Evolutionary conservation across 1,140 invertebrate species (phyloP).

Genomic region (Drosophila sturtevanti): DNA sequence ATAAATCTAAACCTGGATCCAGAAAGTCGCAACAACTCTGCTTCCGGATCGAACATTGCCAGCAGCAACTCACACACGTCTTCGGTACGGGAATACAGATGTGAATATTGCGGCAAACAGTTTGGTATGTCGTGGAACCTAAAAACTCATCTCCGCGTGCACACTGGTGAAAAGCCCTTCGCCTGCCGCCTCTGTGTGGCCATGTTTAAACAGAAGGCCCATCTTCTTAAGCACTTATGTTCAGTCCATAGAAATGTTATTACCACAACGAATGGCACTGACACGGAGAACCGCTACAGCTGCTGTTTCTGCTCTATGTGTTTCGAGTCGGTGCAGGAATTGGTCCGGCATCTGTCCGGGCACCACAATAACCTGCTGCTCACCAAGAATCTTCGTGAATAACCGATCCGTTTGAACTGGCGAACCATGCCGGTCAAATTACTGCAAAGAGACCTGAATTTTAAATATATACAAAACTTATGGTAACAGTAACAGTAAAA

Average conservation of each 20-base stretch:
- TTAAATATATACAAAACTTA: constrained; percentile 68
- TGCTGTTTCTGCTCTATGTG: constrained; percentile 93
- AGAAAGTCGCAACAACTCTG: constrained; percentile 48
- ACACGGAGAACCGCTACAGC: constrained; percentile 89
- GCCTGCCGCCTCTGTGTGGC: constrained; percentile 93
- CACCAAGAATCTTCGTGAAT: constrained; percentile 92
- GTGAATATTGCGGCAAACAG: constrained; percentile 93
- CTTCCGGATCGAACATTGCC: constrained; percentile 50
- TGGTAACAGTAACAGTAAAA: constrained; percentile 55
- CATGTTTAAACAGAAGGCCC: constrained; percentile 95
- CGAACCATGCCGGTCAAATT: constrained; percentile 46
- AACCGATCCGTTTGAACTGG: constrained; percentile 68
- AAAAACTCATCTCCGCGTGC: constrained; percentile 92
- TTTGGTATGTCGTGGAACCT: constrained; percentile 95
- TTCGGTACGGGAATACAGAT: constrained; percentile 90
- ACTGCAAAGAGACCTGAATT: constrained; percentile 80
- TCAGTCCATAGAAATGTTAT: constrained; percentile 93
- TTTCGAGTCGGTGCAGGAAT: constrained; percentile 91
- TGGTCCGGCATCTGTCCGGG: constrained; percentile 92
- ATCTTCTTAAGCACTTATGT: constrained; percentile 92
- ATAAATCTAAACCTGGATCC: constrained; percentile 65
- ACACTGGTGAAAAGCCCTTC: constrained; percentile 94
- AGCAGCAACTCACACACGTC: constrained; percentile 67
- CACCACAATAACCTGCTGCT: constrained; percentile 93
- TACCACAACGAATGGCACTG: constrained; percentile 87